A percentile compares a stretch with the other conserved stretches of the same genome.
phyloP scores from a whole-genome alignment of 2,113 vertebrate genomes.

The Micromys minutus region DNA sequence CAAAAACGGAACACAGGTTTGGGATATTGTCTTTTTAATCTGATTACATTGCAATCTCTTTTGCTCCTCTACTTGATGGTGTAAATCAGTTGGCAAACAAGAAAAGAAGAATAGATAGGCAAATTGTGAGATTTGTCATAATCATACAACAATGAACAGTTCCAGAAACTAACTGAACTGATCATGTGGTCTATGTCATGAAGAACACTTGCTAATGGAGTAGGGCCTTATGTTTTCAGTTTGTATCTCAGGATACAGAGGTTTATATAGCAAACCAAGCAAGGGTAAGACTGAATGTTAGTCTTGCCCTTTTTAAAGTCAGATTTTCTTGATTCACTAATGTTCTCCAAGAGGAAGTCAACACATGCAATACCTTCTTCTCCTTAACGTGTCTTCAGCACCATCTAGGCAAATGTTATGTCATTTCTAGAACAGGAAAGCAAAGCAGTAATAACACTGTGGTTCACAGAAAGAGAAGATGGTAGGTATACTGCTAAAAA shows the following conservation, averaged over 20 bases:
- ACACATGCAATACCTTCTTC: neutral
- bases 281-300: neutral
- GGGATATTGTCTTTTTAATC: neutral
- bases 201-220: neutral
- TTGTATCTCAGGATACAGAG: neutral
- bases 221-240: neutral
- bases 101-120: neutral
- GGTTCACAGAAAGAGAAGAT: neutral
- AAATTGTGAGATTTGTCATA: neutral
- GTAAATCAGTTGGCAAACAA: neutral
- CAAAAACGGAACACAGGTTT: conserved; percentile 1
- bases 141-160: neutral
- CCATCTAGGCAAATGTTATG: neutral
- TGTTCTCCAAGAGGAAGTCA: neutral
- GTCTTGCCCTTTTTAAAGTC: neutral
- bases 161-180: neutral
- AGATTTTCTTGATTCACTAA: neutral
- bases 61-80: neutral
- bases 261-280: neutral
- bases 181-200: neutral
- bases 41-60: neutral
- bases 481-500: neutral
- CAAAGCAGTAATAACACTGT: neutral
- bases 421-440: neutral
- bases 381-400: neutral